Base-by-base conservation (phyloP, 2,888 invertebrate genomes). In the Torymus auratus region DNA sequence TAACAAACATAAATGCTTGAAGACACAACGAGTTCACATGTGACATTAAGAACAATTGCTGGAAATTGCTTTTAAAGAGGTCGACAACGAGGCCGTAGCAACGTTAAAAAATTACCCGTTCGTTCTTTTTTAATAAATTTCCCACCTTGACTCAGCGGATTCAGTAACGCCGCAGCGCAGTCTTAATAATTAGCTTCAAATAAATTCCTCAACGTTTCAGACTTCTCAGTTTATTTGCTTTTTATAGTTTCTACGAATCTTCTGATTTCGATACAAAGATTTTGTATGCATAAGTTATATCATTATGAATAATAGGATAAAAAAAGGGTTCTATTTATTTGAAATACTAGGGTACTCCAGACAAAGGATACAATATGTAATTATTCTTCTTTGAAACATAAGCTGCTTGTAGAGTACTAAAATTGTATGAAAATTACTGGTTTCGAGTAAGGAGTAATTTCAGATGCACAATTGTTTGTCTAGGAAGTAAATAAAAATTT, bases 31-130 rank as follows among this genome's bases (percentile, higher is more conserved):
- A 52, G 65, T 62, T 15, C n/a, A 53, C 41, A 2, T 58, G 60
- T 62, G 67, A 76, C 61, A 76, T 76, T 58, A 68, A 61, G 71
- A 70, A 23, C 67, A 75, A 76, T 80, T 80, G 80, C 55, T 67
- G 58, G 64, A 71, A 80, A 80, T 76, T 72, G 76, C 76, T 62
- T 72, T 56, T 72, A 78, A 81, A 74, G 64, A 78, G 74, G 78
- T 28, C 73, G 65, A 7, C 53, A 67, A 60, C 68, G 73, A 77
- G 77, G 77, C 55, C 77, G 56, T 58, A 50, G 20, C n/a, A 61
- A 56, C 67, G 64, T 71, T 71, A 80, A 80, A 76, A 71, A 65
- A 41, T 41, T 61, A 50, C 50, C 55, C 56, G 50, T 67, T 65
- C 64, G 58, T 73, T 69, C 17, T 7, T 70, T 72, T 68, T 70